Evolutionary conservation across 2,797 vertebrate species (phyloP).

Genomic region (Anableps anableps): DNA sequence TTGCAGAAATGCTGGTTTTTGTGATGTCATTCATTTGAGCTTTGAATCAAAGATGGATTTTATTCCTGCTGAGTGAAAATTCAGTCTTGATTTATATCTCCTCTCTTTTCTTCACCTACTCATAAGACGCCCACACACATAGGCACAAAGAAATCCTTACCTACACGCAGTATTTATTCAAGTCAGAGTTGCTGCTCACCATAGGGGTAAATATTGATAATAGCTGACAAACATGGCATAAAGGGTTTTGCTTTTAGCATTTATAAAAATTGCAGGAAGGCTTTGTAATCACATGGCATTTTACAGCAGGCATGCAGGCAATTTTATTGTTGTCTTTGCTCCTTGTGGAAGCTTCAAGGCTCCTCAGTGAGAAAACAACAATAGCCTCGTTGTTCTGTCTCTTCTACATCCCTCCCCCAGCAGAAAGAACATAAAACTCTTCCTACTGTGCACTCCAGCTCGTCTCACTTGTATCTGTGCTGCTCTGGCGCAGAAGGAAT

Average conservation of each 20-base stretch:
- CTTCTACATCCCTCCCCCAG: slow-evolving; percentile 57
- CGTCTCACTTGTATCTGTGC: slow-evolving; percentile 48
- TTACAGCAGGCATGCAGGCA: slow-evolving; percentile 54
- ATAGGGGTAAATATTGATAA: slow-evolving; percentile 59
- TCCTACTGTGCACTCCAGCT: slow-evolving; percentile 40
- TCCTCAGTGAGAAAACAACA: slow-evolving; percentile 63
- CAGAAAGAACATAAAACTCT: slow-evolving; percentile 63
- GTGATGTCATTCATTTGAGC: slow-evolving; percentile 7
- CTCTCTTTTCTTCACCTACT: slow-evolving; percentile 37
- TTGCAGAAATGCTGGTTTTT: slow-evolving; percentile 23
- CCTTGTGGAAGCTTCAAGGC: slow-evolving; percentile 57
- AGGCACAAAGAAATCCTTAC: slow-evolving; percentile 25
- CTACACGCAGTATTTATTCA: slow-evolving; percentile 30
- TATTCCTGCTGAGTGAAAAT: slow-evolving; percentile 37
- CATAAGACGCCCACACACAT: slow-evolving; percentile 37
- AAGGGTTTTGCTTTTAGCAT: slow-evolving; percentile 47
- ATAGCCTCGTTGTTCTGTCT: slow-evolving; percentile 60
- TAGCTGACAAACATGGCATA: slow-evolving; percentile 46
- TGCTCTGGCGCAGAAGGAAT: slow-evolving; percentile 69
- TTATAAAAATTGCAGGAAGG: slow-evolving; percentile 41
- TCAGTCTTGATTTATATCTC: slow-evolving; percentile 40
- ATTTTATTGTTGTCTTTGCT: slow-evolving; percentile 60
- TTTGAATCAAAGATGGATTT: slow-evolving; percentile 48
- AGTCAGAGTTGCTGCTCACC: slow-evolving; percentile 39
- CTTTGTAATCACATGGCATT: slow-evolving; percentile 67